Percentiles rank a stretch among this genome's conserved stretches.
phyloP scores from a whole-genome alignment of 2,113 vertebrate genomes.

The Callocephalon fimbriatum region DNA sequence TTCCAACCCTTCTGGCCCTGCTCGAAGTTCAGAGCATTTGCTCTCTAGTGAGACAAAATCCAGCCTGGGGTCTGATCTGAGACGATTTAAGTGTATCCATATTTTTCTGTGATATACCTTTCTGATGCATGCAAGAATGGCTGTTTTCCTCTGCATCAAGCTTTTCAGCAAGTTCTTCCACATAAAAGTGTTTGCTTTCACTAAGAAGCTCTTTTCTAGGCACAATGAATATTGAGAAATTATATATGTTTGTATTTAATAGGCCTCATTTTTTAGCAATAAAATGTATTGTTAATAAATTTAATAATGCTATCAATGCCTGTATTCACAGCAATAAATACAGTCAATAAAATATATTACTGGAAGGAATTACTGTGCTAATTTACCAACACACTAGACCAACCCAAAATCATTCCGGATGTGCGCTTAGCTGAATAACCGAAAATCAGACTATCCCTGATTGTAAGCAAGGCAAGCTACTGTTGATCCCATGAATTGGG shows the following conservation, averaged over 20 bases:
- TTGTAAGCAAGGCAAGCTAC: background rate
- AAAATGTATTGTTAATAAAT: background rate
- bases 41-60: background rate
- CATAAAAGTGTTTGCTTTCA: background rate
- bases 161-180: background rate
- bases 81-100: background rate
- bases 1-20: rapidly evolving
- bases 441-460: background rate
- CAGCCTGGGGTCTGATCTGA: background rate
- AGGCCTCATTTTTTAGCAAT: background rate
- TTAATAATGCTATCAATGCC: background rate
- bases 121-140: background rate
- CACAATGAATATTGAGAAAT: background rate
- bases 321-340: background rate
- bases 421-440: background rate
- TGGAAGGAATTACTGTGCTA: background rate
- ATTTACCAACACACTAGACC: background rate
- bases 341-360: background rate
- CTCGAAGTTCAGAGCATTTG: background rate
- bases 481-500: background rate
- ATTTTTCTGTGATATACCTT: background rate
- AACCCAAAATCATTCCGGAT: background rate
- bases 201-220: background rate
- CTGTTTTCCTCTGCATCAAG: background rate
- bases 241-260: background rate